phyloP scores from a whole-genome alignment of 2,113 vertebrate species.

The Pachyramphus minor region DNA sequence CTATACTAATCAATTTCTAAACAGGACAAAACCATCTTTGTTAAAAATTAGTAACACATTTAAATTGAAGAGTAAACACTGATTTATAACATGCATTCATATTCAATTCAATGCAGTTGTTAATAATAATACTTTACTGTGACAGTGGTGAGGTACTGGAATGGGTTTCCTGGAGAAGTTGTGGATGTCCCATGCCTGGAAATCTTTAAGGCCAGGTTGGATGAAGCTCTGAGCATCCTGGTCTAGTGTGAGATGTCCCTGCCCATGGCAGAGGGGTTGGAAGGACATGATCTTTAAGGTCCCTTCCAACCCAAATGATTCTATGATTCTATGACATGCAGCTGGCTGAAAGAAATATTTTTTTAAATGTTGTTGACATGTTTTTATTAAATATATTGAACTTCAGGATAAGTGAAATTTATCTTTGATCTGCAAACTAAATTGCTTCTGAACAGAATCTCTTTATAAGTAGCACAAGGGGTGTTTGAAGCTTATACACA shows the following conservation, averaged over 20 bases:
- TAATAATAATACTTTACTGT: background rate
- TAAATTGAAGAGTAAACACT: background rate
- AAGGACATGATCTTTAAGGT: background rate
- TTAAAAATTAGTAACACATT: background rate
- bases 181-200: background rate
- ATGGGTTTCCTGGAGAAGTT: background rate
- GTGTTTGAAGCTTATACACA: background rate
- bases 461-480: background rate
- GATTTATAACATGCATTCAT: background rate
- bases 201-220: background rate
- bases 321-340: background rate
- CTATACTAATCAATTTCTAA: background rate
- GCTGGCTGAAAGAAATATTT: background rate
- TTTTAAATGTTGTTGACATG: background rate
- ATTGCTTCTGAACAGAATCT: background rate
- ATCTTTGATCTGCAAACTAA: background rate
- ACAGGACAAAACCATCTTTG: background rate
- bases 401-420: background rate
- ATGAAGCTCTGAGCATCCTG: background rate
- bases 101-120: background rate
- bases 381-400: background rate
- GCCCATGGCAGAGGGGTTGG: background rate
- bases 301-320: background rate
- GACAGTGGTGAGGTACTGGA: background rate
- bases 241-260: background rate